phyloP scores from a whole-genome alignment of 2,888 invertebrate genomes.

The Drosophila falleni region DNA sequence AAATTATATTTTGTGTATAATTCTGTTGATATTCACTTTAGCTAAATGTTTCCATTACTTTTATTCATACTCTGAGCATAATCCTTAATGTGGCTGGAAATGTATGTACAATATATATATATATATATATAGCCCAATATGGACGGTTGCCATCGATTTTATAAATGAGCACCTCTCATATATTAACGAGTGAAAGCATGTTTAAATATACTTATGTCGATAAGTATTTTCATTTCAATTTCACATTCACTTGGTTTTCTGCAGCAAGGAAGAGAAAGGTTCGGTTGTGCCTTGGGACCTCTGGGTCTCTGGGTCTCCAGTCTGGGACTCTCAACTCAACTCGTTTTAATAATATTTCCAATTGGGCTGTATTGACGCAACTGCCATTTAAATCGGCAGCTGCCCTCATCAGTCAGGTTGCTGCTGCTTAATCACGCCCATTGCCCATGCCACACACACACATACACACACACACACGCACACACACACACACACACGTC shows the following conservation, averaged over 20 bases:
- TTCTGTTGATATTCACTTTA: slow-evolving; percentile 28
- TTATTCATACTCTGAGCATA: background rate
- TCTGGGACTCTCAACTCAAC: background rate
- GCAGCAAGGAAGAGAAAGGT: background rate
- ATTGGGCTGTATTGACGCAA: slow-evolving; percentile 22
- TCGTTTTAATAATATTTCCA: slow-evolving; percentile 27
- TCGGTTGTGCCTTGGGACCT: background rate
- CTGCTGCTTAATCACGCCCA: slow-evolving; percentile 50
- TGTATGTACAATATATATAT: background rate
- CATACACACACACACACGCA: slow-evolving; percentile 1
- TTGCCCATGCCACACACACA: slow-evolving; percentile 10
- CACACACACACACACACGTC: background rate
- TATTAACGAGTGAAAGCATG: background rate
- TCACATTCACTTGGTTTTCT: slow-evolving; percentile 16
- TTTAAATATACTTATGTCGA: slow-evolving; percentile 19
- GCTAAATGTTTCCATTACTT: background rate
- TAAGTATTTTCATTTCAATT: slow-evolving; percentile 44
- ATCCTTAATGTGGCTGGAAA: slow-evolving; percentile 12
- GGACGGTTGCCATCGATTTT: slow-evolving; percentile 26
- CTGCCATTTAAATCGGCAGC: slow-evolving; percentile 24
- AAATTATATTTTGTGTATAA: slow-evolving; percentile 28
- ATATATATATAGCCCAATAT: background rate
- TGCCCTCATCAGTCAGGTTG: slow-evolving; percentile 40
- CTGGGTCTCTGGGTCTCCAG: background rate
- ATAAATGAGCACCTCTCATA: slow-evolving; percentile 38